Evolutionary conservation across 2,888 invertebrate species (phyloP), one percentile per base, ranked within the genome.

Genomic region (Oscheius sp.): DNA sequence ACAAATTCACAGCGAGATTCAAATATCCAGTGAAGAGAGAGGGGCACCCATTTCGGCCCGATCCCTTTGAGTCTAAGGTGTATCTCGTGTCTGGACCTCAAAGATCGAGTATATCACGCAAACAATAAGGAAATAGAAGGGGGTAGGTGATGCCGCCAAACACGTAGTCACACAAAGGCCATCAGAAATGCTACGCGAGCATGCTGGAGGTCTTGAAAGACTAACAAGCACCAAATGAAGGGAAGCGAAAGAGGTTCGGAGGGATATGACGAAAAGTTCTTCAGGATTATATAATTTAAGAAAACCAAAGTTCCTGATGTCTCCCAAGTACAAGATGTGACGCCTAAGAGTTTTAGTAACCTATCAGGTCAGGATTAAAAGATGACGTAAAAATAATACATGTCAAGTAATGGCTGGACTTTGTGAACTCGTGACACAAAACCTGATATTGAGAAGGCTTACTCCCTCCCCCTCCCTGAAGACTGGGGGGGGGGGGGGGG

Each of bases 21-120:
- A 47, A 47, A 47, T 47, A 24, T 24, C 47, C 12, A 9, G 5
- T 12, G 12, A 24, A 20, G 24, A 17, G 41, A 6, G 17, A 17
- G 47, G 47, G 24, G 22, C 47, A 47, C 47, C 47, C 47, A 22
- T 36, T 8, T n/a, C 8, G 36, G 20, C 47, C 22, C 4, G 22
- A 24, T 12, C 5, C 22, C 24, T 22, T 4, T 20, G 20, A 24
- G 20, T 20, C 47, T 17, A 20, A 47, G 24, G 20, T 24, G 22
- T 47, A 47, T 47, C 47, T 22, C 47, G 8, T 12, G 20, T 54
- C 54, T 33, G 24, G 22, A 33, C 9, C 33, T 33, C 54, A 54
- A 54, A 54, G 54, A 54, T 54, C 54, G 54, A 54, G 54, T 54
- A 54, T 54, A 54, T 54, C 54, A 54, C 17, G 54, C 54, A 54